These are phyloP conservation scores for Drosophila kohkoa DNA, from an alignment of 1,140 invertebrate species.

Conservation along the genomic window DNA sequence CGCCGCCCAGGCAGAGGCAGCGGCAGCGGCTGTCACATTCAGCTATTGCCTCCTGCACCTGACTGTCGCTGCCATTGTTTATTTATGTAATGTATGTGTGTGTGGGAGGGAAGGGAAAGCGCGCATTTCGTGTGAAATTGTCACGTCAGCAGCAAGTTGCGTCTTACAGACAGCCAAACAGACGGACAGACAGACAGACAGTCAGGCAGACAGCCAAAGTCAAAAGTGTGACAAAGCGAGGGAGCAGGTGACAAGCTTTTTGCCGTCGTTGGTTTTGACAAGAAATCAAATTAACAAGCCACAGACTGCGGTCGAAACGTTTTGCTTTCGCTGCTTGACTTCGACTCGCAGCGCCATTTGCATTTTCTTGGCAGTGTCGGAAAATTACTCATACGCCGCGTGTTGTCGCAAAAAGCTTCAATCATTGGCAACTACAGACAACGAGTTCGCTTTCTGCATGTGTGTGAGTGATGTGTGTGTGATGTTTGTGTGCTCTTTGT, in stretches of 20 bases:
- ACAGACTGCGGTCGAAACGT: conserved; percentile 53
- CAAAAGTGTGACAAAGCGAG: conserved; percentile 67
- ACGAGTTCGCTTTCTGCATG: neutral
- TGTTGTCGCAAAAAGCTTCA: conserved; percentile 30
- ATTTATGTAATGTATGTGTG: conserved; percentile 21
- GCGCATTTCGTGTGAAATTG: conserved; percentile 72
- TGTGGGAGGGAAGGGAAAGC: conserved; percentile 3
- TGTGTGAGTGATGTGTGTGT: neutral
- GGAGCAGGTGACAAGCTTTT: conserved; percentile 50
- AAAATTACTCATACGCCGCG: conserved; percentile 66
- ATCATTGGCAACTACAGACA: conserved; percentile 21
- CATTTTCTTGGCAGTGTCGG: conserved; percentile 37
- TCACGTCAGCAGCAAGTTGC: conserved; percentile 68
- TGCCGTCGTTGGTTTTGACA: conserved; percentile 65
- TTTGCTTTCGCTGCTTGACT: conserved; percentile 35
- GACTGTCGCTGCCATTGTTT: conserved; percentile 23
- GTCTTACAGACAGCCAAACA: neutral
- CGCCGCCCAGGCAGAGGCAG: conserved; percentile 10
- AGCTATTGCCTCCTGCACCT: conserved; percentile 41
- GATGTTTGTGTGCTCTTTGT: neutral
- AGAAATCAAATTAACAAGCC: conserved; percentile 76
- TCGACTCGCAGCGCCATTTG: conserved; percentile 16
- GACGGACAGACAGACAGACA: too few relatives aligned
- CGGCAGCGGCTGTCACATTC: conserved; percentile 23
- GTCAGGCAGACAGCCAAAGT: conserved; percentile 49